phyloP scores from a whole-genome alignment of 2,797 vertebrate species.

The Tauraco hartlaubi region DNA sequence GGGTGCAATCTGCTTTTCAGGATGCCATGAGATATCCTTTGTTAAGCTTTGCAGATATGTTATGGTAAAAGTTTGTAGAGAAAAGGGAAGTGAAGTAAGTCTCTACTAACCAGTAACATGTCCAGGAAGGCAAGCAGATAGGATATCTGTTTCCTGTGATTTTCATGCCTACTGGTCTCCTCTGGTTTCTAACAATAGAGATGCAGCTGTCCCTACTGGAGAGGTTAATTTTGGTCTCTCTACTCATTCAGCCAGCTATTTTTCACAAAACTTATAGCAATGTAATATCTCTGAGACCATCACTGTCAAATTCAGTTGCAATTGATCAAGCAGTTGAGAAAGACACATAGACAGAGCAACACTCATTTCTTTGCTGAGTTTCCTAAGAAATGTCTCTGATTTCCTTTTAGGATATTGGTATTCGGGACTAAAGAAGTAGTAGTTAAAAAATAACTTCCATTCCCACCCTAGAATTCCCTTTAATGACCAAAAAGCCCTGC shows the following conservation, averaged over 20 bases:
- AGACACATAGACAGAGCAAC: not conserved
- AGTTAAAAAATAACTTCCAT: not conserved
- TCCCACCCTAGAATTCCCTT: not conserved
- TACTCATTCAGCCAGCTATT: slow-evolving; percentile 49
- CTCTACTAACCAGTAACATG: not conserved
- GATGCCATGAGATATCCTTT: not conserved
- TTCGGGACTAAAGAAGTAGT: not conserved
- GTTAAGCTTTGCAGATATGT: not conserved
- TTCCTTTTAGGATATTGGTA: not conserved
- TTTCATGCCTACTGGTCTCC: not conserved
- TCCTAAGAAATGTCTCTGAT: not conserved
- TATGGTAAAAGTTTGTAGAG: not conserved
- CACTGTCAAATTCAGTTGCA: slow-evolving; percentile 46
- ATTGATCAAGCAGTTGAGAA: slow-evolving; percentile 22
- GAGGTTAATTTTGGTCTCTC: slow-evolving; percentile 56
- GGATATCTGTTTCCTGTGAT: not conserved
- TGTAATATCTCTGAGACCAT: slow-evolving; percentile 18
- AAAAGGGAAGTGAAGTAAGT: not conserved
- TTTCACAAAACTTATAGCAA: slow-evolving; percentile 52
- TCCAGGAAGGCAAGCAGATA: not conserved
- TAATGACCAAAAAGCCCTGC: not conserved
- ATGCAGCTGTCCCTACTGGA: slow-evolving; percentile 30
- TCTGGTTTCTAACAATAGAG: slow-evolving; percentile 45
- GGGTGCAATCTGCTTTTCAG: not conserved
- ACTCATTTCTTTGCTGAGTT: not conserved